Evolutionary conservation across 2,113 vertebrate genomes (phyloP).

Genomic region (Jaculus jaculus): DNA sequence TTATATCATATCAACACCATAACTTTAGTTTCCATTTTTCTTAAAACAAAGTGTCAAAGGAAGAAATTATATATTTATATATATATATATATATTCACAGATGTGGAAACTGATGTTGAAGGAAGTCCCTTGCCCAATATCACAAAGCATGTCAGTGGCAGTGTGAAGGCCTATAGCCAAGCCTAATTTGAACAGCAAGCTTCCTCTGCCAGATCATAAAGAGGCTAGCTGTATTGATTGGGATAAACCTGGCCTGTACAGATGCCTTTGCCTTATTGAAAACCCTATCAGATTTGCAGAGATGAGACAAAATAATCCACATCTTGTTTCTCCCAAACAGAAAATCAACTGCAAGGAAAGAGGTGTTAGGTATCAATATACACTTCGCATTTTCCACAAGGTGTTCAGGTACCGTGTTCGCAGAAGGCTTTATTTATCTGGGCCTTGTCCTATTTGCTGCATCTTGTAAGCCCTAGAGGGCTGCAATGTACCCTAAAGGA

Average conservation of each 20-base stretch:
- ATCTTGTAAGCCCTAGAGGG: neutral
- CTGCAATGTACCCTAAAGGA: neutral
- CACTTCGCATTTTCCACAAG: neutral
- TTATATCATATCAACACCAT: neutral
- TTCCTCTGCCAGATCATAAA: neutral
- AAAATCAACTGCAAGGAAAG: neutral
- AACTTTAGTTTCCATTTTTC: neutral
- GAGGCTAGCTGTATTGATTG: neutral
- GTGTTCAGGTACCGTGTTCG: neutral
- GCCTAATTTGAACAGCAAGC: neutral
- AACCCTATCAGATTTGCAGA: neutral
- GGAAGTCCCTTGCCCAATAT: neutral
- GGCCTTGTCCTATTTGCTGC: neutral
- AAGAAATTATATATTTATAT: neutral
- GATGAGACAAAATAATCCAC: neutral
- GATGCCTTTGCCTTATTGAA: neutral
- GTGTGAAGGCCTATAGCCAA: neutral
- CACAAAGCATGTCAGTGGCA: neutral
- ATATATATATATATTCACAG: neutral
- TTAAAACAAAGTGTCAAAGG: neutral
- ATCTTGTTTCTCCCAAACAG: neutral
- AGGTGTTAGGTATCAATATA: neutral
- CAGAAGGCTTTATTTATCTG: neutral
- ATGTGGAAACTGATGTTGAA: neutral
- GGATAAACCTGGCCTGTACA: neutral